Conservation (phyloP, 2,888 invertebrate genomes). For the Eremobia ochroleuca region DNA sequence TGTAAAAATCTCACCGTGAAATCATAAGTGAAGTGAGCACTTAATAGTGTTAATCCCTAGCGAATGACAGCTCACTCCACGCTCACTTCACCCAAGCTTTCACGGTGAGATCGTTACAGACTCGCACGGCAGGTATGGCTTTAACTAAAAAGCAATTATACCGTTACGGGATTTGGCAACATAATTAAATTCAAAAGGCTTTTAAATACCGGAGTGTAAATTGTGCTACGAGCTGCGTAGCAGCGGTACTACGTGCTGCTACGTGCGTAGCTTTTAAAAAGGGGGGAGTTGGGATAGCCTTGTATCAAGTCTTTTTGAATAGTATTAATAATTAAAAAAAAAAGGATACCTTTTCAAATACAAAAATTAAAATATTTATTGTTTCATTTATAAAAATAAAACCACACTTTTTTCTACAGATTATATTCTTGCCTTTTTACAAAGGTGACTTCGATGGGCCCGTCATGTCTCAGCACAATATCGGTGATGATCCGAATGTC, state of each 20-base stretch:
- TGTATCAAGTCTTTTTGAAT: too few relatives aligned
- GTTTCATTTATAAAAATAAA: not conserved
- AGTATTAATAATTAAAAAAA: not conserved
- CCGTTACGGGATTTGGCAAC: not conserved
- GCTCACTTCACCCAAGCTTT: too few relatives aligned
- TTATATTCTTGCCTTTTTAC: slow-evolving; percentile 65
- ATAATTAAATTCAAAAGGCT: not conserved
- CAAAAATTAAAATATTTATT: slow-evolving; percentile 1
- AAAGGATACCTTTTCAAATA: not conserved
- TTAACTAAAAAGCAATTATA: not conserved
- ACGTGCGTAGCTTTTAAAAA: slow-evolving; percentile 18
- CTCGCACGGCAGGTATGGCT: too few relatives aligned
- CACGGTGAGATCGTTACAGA: too few relatives aligned
- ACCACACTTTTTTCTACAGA: not conserved
- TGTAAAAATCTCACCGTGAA: too few relatives aligned
- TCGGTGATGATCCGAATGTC: slow-evolving; percentile 81
- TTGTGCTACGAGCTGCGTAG: slow-evolving; percentile 43
- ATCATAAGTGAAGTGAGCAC: too few relatives aligned
- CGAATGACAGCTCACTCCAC: too few relatives aligned
- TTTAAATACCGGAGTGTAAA: not conserved
- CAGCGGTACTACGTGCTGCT: slow-evolving; percentile 11
- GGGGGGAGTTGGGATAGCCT: not conserved
- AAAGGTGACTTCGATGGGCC: slow-evolving; percentile 83
- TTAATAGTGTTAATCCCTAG: too few relatives aligned
- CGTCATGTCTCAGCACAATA: slow-evolving; percentile 81